Evolutionary conservation across 1,140 invertebrate genomes (phyloP).

Genomic region (Bilobella aurantiaca): DNA sequence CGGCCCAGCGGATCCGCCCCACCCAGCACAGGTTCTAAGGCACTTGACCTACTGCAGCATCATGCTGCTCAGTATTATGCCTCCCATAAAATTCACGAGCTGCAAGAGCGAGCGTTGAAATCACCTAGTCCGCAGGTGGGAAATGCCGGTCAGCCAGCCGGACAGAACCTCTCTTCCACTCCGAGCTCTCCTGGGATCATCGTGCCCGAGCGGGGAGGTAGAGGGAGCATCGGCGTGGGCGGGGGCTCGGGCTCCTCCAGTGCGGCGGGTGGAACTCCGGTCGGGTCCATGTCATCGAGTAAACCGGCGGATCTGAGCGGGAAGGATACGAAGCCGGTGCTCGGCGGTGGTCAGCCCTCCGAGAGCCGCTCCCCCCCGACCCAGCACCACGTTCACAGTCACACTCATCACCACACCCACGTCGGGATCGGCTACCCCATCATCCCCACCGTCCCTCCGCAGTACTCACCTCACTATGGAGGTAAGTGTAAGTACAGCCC

Average conservation of each 20-base stretch:
- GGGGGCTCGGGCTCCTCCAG: too few relatives aligned
- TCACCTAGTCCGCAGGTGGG: conserved; percentile 55
- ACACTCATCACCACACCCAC: conserved; percentile 76
- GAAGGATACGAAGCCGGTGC: conserved; percentile 38
- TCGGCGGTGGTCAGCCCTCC: conserved; percentile 13
- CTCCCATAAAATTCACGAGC: conserved; percentile 81
- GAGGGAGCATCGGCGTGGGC: too few relatives aligned
- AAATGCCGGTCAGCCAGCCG: too few relatives aligned
- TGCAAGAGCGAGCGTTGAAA: conserved; percentile 73
- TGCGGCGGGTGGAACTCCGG: too few relatives aligned
- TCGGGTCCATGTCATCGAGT: conserved; percentile 23
- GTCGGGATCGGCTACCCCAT: conserved; percentile 86
- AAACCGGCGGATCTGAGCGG: conserved; percentile 33
- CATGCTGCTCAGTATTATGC: conserved; percentile 64
- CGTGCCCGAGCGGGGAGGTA: too few relatives aligned
- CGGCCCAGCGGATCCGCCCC: conserved; percentile 42
- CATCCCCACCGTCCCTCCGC: conserved; percentile 42
- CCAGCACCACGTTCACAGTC: conserved; percentile 73
- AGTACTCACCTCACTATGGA: conserved; percentile 53
- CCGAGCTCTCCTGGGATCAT: too few relatives aligned
- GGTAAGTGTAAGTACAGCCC: too few relatives aligned
- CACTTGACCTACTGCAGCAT: conserved; percentile 69
- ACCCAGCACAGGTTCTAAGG: conserved; percentile 57
- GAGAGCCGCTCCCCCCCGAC: conserved; percentile 55
- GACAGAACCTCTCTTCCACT: neutral